These are phyloP conservation scores for Pterobdella sp. DNA, from an alignment of 2,888 invertebrate genomes.

Conservation along the genomic window DNA sequence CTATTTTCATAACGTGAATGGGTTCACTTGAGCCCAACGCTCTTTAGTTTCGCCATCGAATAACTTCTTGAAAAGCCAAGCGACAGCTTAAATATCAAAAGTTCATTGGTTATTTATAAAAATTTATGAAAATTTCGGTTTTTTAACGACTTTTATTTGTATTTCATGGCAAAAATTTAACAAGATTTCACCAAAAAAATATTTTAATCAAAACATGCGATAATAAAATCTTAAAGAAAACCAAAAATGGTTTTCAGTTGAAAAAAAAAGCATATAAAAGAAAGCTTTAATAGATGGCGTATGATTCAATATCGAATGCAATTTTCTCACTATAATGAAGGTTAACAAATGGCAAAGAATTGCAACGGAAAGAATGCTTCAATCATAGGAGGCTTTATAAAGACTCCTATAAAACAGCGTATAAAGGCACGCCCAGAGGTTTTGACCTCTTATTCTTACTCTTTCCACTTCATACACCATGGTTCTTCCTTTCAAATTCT, in stretches of 20 bases:
- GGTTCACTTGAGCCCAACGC: background rate
- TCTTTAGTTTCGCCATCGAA: background rate
- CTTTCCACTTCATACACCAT: background rate
- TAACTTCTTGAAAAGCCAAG: background rate
- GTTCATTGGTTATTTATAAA: too few relatives aligned
- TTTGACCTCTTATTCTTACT: background rate
- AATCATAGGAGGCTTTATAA: too few relatives aligned
- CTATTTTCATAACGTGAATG: background rate
- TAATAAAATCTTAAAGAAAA: background rate
- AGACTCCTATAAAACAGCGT: too few relatives aligned
- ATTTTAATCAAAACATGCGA: background rate
- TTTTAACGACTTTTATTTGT: too few relatives aligned
- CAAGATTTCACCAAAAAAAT: background rate
- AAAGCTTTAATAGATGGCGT: background rate
- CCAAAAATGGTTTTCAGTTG: too few relatives aligned
- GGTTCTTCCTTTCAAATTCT: too few relatives aligned
- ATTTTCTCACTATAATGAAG: background rate
- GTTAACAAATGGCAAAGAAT: slow-evolving; percentile 3
- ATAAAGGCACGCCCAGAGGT: background rate
- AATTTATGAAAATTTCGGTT: too few relatives aligned
- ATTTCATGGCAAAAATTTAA: too few relatives aligned
- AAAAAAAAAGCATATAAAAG: background rate
- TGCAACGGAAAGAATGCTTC: background rate
- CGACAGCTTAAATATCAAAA: too few relatives aligned
- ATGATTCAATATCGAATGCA: background rate